Percentiles rank a stretch among this genome's conserved stretches.
Evolutionary conservation across 2,888 invertebrate species (phyloP).

Genomic region (Drosophila barbarae): DNA sequence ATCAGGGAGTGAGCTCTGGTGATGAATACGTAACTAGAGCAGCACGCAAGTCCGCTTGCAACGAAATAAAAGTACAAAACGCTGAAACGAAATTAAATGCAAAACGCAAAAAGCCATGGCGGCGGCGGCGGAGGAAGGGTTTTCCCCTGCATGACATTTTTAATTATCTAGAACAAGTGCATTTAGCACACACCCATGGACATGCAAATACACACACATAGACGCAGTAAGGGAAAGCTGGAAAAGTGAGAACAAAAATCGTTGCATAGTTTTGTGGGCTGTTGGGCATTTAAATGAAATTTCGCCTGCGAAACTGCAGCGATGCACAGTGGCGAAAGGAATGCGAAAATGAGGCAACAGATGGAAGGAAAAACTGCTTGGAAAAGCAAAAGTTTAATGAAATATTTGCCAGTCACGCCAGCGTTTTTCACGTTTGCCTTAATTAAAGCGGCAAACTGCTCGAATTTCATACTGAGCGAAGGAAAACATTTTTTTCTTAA

Average conservation of each 20-base stretch:
- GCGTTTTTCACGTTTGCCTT: slow-evolving; percentile 23
- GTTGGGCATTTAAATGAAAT: slow-evolving; percentile 62
- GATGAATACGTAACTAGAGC: slow-evolving; percentile 34
- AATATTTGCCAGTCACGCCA: slow-evolving; percentile 51
- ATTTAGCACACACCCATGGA: slow-evolving; percentile 50
- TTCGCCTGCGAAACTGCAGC: slow-evolving; percentile 52
- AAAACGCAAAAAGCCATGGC: slow-evolving; percentile 23
- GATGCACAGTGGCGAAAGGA: slow-evolving; percentile 26
- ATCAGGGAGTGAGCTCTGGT: slow-evolving; percentile 19
- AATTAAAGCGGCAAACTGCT: slow-evolving; percentile 50
- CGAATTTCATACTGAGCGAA: slow-evolving; percentile 34
- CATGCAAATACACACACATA: slow-evolving; percentile 1
- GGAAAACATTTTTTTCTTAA: slow-evolving; percentile 38
- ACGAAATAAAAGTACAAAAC: slow-evolving; percentile 17
- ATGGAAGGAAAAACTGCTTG: background rate
- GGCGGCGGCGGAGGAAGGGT: background rate
- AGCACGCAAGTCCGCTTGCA: slow-evolving; percentile 8
- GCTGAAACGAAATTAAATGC: slow-evolving; percentile 47
- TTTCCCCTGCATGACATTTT: slow-evolving; percentile 51
- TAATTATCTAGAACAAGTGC: slow-evolving; percentile 68
- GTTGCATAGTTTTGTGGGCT: slow-evolving; percentile 61
- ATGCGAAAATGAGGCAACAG: slow-evolving; percentile 32
- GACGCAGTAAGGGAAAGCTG: background rate
- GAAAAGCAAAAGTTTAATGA: slow-evolving; percentile 52
- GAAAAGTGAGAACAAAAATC: slow-evolving; percentile 39